Conservation (phyloP, 2,888 invertebrate genomes). For the Zonitis immaculata region DNA sequence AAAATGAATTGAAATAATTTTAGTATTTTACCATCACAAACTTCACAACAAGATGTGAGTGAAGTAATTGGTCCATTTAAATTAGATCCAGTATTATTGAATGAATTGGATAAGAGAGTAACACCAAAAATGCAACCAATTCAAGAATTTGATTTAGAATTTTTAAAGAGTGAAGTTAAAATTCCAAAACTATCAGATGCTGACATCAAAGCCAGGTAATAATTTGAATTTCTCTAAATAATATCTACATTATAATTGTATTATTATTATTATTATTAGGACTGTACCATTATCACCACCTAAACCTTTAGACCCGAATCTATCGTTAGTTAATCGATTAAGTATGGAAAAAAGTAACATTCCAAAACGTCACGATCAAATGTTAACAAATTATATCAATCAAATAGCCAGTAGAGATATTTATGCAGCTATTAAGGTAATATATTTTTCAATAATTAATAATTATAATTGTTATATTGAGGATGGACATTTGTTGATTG, state of each 20-base stretch:
- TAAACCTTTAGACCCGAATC: constrained; percentile 46
- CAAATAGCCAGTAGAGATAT: constrained; percentile 22
- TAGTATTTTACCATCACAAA: constrained; percentile 43
- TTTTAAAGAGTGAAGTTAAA: constrained; percentile 42
- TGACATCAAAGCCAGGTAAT: constrained; percentile 34
- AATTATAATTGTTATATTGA: not conserved
- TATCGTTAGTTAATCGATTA: constrained; percentile 18
- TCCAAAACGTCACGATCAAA: constrained; percentile 26
- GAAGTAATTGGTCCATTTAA: constrained; percentile 68
- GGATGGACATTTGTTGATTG: too few relatives aligned
- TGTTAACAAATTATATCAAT: constrained; percentile 22
- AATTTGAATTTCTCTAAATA: not conserved
- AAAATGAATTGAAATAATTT: not conserved
- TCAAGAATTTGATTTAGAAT: constrained; percentile 43
- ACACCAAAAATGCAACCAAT: constrained; percentile 29
- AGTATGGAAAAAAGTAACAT: constrained; percentile 14
- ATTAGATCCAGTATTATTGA: constrained; percentile 68
- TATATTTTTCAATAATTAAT: constrained; percentile 1
- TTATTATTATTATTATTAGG: constrained; percentile 35
- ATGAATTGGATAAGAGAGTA: constrained; percentile 57
- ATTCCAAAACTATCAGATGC: constrained; percentile 40
- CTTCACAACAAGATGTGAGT: constrained; percentile 45
- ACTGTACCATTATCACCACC: constrained; percentile 55
- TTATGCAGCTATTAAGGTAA: constrained; percentile 19
- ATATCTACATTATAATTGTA: not conserved